Base-by-base conservation (phyloP, 2,888 invertebrate species). In the Caenorhabditis virilis region DNA sequence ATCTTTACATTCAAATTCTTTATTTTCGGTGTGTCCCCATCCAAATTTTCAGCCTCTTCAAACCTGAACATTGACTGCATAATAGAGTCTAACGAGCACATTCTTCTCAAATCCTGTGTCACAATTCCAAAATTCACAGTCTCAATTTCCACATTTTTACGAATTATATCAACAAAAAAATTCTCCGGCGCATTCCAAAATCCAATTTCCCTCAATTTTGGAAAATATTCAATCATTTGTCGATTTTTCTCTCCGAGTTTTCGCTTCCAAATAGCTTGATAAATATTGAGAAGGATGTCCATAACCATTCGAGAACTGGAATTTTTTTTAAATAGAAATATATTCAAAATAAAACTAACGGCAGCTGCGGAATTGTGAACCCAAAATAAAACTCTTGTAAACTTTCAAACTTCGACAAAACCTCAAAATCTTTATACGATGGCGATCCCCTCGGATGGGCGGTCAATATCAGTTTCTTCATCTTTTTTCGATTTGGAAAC, bases 41-140 rank as follows among this genome's bases (percentile, higher is more conserved):
- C 9, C 0, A 36, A 38, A 13, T 48, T 15, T 35, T 67, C 48
- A 2, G 59, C 41, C 47, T 65, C 59, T 18, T 62, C 59, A 20
- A 57, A 70, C 26, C 60, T 70, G 60, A 70, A 70, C 35, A 70
- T 48, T 9, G 64, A 47, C 39, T 71, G 62, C 22, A 71, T 39
- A 15, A 71, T 26, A 18, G 68, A 68, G 30, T 71, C 71, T n/a
- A 71, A 50, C 11, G 71, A 71, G 49, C 71, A 71, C n/a, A 68
- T 38, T 42, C 33, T 38, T 1, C 25, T 33, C 9, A 65, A 36
- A 16, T 53, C 52, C 27, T 71, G 71, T 2, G 49, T 47, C 1
- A 71, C 6, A 2, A 26, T 16, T 1, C 71, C 71, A 30, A 68
- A 62, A 33, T 60, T 65, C 11, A 71, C 15, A 2, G 63, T 60